These are phyloP conservation scores for Drosophila kurseongensis DNA, from an alignment of 1,140 invertebrate species.

Conservation along the genomic window DNA sequence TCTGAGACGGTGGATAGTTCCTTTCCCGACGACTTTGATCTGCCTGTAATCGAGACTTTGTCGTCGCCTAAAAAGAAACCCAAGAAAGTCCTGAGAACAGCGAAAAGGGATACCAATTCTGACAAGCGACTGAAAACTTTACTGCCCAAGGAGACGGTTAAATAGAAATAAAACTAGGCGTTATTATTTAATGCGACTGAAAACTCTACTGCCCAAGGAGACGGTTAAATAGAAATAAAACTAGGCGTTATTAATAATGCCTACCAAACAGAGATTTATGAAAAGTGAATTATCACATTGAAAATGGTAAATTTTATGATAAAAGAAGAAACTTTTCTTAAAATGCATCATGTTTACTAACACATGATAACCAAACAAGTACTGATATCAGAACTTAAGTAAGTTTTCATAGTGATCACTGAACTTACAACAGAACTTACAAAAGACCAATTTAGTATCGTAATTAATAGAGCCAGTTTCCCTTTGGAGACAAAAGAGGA, in stretches of 20 bases:
- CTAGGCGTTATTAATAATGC: neutral
- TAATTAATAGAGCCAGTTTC: neutral
- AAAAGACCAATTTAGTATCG: too few species aligned
- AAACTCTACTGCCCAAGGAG: slow-evolving; percentile 55
- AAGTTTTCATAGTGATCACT: neutral
- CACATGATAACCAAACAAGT: too few species aligned
- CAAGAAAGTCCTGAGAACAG: neutral
- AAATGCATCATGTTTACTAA: too few species aligned
- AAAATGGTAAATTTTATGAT: neutral
- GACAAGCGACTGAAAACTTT: slow-evolving; percentile 59
- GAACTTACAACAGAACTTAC: neutral
- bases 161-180: neutral
- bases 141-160: slow-evolving; percentile 48
- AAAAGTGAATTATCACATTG: neutral
- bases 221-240: slow-evolving; percentile 13
- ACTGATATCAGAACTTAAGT: too few species aligned
- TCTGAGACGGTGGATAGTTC: slow-evolving; percentile 77
- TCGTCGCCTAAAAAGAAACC: slow-evolving; percentile 17
- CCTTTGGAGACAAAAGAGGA: neutral
- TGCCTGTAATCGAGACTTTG: slow-evolving; percentile 50
- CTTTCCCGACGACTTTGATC: slow-evolving; percentile 70
- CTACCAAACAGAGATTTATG: neutral
- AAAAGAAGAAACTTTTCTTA: neutral
- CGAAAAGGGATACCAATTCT: slow-evolving; percentile 6
- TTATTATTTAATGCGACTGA: too few species aligned